These are phyloP conservation scores for Ips nitidus DNA, from an alignment of 1,140 invertebrate genomes.

Conservation along the genomic window DNA sequence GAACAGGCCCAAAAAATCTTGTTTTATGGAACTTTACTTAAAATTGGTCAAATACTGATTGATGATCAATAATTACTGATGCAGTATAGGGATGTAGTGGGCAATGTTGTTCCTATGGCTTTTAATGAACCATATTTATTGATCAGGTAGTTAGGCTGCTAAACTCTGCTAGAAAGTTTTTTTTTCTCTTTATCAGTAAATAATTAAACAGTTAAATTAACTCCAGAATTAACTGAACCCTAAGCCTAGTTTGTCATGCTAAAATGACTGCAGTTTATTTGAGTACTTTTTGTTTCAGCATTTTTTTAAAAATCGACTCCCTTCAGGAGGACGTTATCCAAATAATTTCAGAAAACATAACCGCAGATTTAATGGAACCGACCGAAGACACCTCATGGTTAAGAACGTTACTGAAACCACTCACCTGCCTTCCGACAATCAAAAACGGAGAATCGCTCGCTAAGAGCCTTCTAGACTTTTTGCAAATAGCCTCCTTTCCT, in stretches of 20 bases:
- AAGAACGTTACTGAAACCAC: slow-evolving; percentile 41
- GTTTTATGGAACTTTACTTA: too few species aligned
- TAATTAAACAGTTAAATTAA: background rate
- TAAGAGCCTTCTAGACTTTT: slow-evolving; percentile 44
- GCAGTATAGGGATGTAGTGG: too few species aligned
- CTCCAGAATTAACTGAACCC: background rate
- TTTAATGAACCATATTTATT: too few species aligned
- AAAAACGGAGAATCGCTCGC: slow-evolving; percentile 39
- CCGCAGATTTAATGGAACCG: slow-evolving; percentile 33
- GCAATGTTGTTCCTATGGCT: too few species aligned
- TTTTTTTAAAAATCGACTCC: slow-evolving; percentile 53
- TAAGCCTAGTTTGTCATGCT: background rate
- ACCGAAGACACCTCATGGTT: slow-evolving; percentile 40
- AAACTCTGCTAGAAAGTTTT: background rate
- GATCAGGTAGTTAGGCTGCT: background rate
- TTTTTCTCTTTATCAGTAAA: background rate
- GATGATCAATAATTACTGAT: too few species aligned
- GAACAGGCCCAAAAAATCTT: too few species aligned
- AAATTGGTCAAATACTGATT: too few species aligned
- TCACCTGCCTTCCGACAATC: slow-evolving; percentile 46
- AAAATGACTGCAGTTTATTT: background rate
- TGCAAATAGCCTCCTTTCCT: slow-evolving; percentile 45
- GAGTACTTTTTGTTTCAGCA: slow-evolving; percentile 36
- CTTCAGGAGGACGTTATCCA: slow-evolving; percentile 52
- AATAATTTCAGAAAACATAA: slow-evolving; percentile 51